Conservation (phyloP, 2,888 invertebrate genomes). For the Macrosiphum euphorbiae region DNA sequence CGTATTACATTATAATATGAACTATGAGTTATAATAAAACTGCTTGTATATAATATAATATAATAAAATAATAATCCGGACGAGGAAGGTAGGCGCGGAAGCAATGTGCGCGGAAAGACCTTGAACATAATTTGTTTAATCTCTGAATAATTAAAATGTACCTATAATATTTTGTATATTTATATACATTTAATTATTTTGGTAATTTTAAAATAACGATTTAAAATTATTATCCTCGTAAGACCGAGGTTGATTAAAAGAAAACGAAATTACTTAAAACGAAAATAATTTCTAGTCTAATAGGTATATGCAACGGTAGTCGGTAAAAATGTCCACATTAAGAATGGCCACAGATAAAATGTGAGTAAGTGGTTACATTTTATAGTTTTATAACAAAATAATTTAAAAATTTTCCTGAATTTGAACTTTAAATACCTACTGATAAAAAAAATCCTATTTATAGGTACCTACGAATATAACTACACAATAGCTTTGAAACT, state of each 20-base stretch:
- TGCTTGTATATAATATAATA: background rate
- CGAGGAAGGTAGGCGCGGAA: constrained; percentile 30
- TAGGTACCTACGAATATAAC: background rate
- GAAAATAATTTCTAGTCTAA: background rate
- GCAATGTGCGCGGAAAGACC: constrained; percentile 5
- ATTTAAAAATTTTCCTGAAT: too few species aligned
- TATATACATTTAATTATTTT: background rate
- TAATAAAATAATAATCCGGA: constrained; percentile 9
- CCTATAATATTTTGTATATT: background rate
- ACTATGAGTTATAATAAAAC: background rate
- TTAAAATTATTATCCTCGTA: background rate
- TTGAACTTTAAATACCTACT: too few species aligned
- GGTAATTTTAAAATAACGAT: background rate
- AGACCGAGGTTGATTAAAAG: background rate
- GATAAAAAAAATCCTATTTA: background rate
- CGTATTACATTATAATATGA: background rate
- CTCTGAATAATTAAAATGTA: background rate
- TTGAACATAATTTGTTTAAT: background rate
- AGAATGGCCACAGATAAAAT: background rate
- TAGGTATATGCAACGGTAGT: background rate
- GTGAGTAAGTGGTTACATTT: too few species aligned
- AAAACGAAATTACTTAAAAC: background rate
- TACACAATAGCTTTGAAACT: background rate
- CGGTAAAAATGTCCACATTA: background rate
- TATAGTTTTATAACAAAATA: too few species aligned